A percentile compares a stretch with the other conserved stretches of the same genome.
Evolutionary conservation across 2,113 vertebrate genomes (phyloP).

Genomic region (Cephalophus harveyi): DNA sequence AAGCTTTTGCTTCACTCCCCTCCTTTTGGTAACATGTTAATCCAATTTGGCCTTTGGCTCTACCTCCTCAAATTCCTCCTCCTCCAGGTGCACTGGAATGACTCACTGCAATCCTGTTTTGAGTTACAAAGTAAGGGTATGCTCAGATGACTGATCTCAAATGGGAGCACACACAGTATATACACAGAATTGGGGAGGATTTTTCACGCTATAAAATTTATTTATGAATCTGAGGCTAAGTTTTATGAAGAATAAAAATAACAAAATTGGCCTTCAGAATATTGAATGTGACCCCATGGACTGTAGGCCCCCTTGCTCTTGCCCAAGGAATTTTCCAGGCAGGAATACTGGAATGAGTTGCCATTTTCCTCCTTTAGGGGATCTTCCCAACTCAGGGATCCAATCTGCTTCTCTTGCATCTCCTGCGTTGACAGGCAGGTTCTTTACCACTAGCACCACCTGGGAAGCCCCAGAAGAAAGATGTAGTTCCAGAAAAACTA

Average conservation of each 20-base stretch:
- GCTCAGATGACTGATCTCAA: background rate
- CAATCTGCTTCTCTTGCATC: background rate
- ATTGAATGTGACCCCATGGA: background rate
- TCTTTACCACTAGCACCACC: background rate
- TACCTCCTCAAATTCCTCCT: background rate
- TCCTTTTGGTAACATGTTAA: background rate
- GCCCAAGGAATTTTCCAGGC: background rate
- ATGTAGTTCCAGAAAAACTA: background rate
- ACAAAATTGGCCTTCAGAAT: background rate
- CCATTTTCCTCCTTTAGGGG: background rate
- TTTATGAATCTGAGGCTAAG: background rate
- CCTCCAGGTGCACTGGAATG: background rate
- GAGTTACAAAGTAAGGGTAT: background rate
- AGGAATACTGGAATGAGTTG: background rate
- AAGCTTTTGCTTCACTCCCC: background rate
- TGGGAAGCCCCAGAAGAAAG: background rate
- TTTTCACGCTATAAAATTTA: background rate
- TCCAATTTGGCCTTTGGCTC: background rate
- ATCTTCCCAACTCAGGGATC: background rate
- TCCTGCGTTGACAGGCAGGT: background rate
- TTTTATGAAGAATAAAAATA: slow-evolving; percentile 7
- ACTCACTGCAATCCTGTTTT: background rate
- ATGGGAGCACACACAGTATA: background rate
- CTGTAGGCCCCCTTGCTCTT: background rate
- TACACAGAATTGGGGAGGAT: background rate